phyloP scores from a whole-genome alignment of 2,113 vertebrate species.

The Siphamia tubifer region DNA sequence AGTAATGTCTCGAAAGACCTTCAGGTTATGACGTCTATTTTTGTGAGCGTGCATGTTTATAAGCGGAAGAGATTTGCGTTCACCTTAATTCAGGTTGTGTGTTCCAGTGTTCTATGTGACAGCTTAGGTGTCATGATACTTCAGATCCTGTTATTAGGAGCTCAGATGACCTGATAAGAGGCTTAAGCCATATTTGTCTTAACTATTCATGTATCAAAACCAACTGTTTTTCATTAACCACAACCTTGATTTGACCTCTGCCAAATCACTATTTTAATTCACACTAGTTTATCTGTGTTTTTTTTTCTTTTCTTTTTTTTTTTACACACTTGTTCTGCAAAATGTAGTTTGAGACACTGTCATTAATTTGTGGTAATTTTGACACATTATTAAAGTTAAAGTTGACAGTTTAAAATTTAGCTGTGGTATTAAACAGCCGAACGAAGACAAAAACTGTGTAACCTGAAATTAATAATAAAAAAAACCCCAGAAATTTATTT shows the following conservation, averaged over 20 bases:
- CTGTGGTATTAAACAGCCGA: too few species aligned
- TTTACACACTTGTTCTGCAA: not conserved
- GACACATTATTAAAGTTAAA: not conserved
- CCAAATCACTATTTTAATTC: not conserved
- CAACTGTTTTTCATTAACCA: not conserved
- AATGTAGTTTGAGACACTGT: not conserved
- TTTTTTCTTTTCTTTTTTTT: too few species aligned
- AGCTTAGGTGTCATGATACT: conserved; percentile 29
- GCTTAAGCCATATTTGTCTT: conserved; percentile 12
- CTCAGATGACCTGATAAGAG: conserved; percentile 19
- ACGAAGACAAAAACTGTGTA: not conserved
- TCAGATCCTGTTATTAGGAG: conserved; percentile 7
- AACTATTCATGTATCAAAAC: conserved; percentile 2
- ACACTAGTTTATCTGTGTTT: not conserved
- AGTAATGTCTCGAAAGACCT: too few species aligned
- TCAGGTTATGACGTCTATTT: too few species aligned
- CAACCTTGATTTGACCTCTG: conserved; percentile 1
- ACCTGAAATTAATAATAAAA: not conserved
- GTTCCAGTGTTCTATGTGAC: conserved; percentile 5
- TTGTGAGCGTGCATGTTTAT: too few species aligned
- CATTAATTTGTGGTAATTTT: not conserved
- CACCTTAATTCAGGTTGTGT: not conserved
- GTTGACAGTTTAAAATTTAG: not conserved
- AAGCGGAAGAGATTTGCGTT: not conserved
- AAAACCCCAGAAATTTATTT: too few species aligned